Evolutionary conservation across 2,113 vertebrate genomes (phyloP).

Genomic region (Oenanthe melanoleuca): DNA sequence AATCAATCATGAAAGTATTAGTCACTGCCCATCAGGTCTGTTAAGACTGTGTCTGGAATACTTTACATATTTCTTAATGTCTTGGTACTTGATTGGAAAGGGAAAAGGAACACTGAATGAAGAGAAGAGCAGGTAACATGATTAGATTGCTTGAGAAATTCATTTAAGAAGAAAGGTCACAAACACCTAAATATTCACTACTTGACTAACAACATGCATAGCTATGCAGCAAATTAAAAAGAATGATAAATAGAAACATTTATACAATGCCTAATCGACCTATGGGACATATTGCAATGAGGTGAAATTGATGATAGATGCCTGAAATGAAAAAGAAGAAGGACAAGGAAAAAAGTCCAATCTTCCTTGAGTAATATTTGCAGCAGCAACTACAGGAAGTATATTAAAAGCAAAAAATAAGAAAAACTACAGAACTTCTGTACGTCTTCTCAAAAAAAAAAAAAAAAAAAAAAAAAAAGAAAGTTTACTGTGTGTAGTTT

Average conservation of each 20-base stretch:
- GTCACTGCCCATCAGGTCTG: background rate
- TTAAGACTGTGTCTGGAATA: background rate
- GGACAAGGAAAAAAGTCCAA: background rate
- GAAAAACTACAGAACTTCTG: background rate
- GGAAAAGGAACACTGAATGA: background rate
- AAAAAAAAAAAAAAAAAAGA: no score
- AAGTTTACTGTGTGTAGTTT: no score
- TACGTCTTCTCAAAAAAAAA: background rate
- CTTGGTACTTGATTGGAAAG: background rate
- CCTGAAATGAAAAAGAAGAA: background rate
- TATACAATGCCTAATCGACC: background rate
- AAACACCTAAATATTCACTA: background rate
- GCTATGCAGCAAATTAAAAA: background rate
- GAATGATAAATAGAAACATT: background rate
- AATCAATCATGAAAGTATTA: slow-evolving; percentile 5
- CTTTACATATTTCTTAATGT: background rate
- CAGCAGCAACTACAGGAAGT: background rate
- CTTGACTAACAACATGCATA: background rate
- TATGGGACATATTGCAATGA: background rate
- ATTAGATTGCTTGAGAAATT: background rate
- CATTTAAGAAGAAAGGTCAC: background rate
- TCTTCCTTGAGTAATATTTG: background rate
- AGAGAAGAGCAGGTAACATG: background rate
- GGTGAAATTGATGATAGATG: background rate
- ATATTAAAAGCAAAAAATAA: background rate